phyloP scores from a whole-genome alignment of 2,888 invertebrate genomes.

The Rhimphoctona megacephalus region DNA sequence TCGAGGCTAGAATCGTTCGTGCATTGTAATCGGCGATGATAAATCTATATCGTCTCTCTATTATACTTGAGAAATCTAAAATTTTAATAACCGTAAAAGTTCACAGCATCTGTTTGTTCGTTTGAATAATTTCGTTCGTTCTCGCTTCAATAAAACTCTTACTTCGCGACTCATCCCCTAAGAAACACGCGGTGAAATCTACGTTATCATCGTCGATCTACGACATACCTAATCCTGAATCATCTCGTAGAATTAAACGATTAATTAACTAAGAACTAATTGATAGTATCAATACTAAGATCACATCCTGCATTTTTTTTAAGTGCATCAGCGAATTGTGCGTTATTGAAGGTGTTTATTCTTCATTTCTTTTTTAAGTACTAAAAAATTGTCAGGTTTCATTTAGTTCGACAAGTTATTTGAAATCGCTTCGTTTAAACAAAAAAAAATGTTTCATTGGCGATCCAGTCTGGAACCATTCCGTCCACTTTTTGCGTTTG shows the following conservation, averaged over 20 bases:
- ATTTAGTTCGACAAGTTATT: slow-evolving; percentile 6
- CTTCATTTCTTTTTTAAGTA: slow-evolving; percentile 62
- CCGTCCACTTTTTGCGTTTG: slow-evolving; percentile 61
- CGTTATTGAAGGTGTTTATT: slow-evolving; percentile 80
- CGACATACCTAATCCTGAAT: slow-evolving; percentile 44
- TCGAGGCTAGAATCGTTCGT: slow-evolving; percentile 76
- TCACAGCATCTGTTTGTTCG: slow-evolving; percentile 77
- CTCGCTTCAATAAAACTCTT: slow-evolving; percentile 34
- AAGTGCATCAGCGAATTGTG: slow-evolving; percentile 84
- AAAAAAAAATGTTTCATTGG: neutral
- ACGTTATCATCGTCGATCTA: slow-evolving; percentile 5
- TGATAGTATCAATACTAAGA: slow-evolving; percentile 71
- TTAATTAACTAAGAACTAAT: slow-evolving; percentile 58
- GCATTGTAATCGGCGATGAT: slow-evolving; percentile 65
- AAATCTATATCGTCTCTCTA: slow-evolving; percentile 66
- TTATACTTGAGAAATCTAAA: slow-evolving; percentile 75
- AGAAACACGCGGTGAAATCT: slow-evolving; percentile 56
- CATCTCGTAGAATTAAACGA: slow-evolving; percentile 36
- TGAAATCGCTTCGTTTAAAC: neutral
- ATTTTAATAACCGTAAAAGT: slow-evolving; percentile 70
- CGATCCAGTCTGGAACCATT: slow-evolving; percentile 78
- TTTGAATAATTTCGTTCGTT: slow-evolving; percentile 63
- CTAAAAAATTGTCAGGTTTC: slow-evolving; percentile 51
- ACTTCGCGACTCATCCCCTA: slow-evolving; percentile 27
- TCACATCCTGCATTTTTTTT: slow-evolving; percentile 75